phyloP scores from a whole-genome alignment of 2,888 invertebrate species.

The Chrysodeixis includens region DNA sequence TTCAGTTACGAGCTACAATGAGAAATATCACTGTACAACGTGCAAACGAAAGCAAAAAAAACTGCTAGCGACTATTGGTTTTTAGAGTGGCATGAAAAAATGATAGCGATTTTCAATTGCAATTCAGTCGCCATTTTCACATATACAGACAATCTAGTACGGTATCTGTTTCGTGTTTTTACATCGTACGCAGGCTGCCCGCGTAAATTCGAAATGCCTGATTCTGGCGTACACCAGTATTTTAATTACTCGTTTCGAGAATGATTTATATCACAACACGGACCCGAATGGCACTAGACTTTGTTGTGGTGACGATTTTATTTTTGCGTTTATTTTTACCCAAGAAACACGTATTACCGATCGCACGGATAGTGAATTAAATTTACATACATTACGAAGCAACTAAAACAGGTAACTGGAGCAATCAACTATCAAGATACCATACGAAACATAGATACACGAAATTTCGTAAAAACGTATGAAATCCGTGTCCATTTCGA shows the following conservation, averaged over 20 bases:
- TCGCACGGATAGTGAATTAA: constrained; percentile 8
- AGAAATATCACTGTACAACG: not conserved
- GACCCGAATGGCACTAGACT: constrained; percentile 60
- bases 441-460: constrained; percentile 38
- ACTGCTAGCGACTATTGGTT: constrained; percentile 33
- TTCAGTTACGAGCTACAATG: not conserved
- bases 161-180: constrained; percentile 61
- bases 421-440: constrained; percentile 39
- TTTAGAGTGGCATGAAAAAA: constrained; percentile 41
- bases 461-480: constrained; percentile 72
- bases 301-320: constrained; percentile 58
- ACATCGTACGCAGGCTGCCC: constrained; percentile 54
- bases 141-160: constrained; percentile 43
- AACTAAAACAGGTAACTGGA: constrained; percentile 44
- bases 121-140: constrained; percentile 59
- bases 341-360: constrained; percentile 15
- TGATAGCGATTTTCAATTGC: constrained; percentile 57
- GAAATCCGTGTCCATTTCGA: constrained; percentile 74
- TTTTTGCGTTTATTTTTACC: constrained; percentile 26
- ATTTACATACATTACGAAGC: constrained; percentile 29
- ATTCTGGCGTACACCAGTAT: constrained; percentile 85
- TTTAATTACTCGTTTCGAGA: constrained; percentile 88
- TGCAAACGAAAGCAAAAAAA: constrained; percentile 8
- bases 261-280: constrained; percentile 84
- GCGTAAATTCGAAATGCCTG: constrained; percentile 83